Evolutionary conservation across 35 echinoderm and acorn worm species (phyloP), one percentile per base, ranked within the genome.

Genomic region (Anneissia japonica): DNA sequence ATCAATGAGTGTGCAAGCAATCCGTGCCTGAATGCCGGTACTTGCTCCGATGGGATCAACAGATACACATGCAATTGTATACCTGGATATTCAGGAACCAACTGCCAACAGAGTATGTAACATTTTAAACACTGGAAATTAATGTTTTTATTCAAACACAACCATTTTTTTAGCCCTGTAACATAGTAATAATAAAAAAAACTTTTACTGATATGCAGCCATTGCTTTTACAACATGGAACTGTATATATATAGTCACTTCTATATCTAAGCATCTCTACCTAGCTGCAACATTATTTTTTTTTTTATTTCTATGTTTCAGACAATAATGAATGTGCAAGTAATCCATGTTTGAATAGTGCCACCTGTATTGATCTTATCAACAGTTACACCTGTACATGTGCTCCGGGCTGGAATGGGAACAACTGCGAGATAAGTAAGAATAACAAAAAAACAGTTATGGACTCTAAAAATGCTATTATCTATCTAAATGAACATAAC

Each of bases 321-420:
- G 93, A 91, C 46, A 91, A 79, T 34, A 79, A 95, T 51, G 93
- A 95, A 40, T 95, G 93, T 91, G 72, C 55, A 0, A 88, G 75
- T 77, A 43, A 79, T 40, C 89, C 93, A 0, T 95, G 93, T 76
- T 51, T 72, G 37, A 91, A 95, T 81, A 85, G 86, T 14, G 93
- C 80, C 12, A 89, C 40, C 9, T 95, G 93, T 84, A 55, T 39
- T 23, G 90, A 95, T 81, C 32, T 72, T 30, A 75, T 79, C 0
- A 83, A 85, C 85, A 80, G 76, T 12, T 95, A 78, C 55, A 74
- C 35, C 33, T 95, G 93, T 76, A 38, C 38, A 14, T 95, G 93
- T 72, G 17, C 37, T 23, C 35, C 81, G 7, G 93, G 93, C 0
- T 95, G 89, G 89, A 95, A 74, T 56, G 89, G 93, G 29, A 73